These are phyloP conservation scores for Palythoa caribaeorum DNA, from an alignment of 92 coral and sea anemone genomes.

Conservation along the genomic window DNA sequence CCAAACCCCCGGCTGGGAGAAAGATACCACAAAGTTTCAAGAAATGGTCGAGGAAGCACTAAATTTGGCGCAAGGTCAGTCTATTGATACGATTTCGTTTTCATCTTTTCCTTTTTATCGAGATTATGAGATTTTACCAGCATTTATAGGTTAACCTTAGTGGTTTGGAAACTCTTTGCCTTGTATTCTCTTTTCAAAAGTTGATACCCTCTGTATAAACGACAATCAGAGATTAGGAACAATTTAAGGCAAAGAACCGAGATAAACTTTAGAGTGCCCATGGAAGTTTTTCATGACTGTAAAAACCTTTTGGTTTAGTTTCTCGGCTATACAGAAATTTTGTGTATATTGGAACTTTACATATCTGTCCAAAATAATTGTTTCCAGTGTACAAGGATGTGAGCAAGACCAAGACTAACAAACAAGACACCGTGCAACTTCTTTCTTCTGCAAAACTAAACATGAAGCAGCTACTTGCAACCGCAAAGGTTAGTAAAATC, in stretches of 20 bases:
- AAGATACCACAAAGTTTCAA: conserved; percentile 70
- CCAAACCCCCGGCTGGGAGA: conserved; percentile 89
- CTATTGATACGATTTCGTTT: not conserved
- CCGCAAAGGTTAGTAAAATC: conserved; percentile 75
- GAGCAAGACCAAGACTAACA: conserved; percentile 64
- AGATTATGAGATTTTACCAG: no score
- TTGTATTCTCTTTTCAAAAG: not conserved
- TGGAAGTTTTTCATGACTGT: no score
- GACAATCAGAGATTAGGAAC: no score
- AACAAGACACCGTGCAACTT: conserved; percentile 77
- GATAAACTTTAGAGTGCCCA: no score
- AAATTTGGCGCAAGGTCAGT: conserved; percentile 79
- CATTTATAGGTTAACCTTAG: no score
- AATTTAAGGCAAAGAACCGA: no score
- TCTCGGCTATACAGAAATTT: no score
- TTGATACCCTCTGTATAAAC: not conserved
- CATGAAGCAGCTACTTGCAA: conserved; percentile 85
- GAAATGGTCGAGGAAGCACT: conserved; percentile 72
- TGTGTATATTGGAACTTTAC: no score
- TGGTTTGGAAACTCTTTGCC: not conserved
- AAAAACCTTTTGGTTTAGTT: no score
- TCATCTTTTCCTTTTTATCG: no score
- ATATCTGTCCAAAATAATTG: not conserved
- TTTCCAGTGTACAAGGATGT: conserved; percentile 75
- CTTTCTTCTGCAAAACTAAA: conserved; percentile 92